Conservation (phyloP, 2,113 vertebrate genomes). For the Pluvianellus socialis region DNA sequence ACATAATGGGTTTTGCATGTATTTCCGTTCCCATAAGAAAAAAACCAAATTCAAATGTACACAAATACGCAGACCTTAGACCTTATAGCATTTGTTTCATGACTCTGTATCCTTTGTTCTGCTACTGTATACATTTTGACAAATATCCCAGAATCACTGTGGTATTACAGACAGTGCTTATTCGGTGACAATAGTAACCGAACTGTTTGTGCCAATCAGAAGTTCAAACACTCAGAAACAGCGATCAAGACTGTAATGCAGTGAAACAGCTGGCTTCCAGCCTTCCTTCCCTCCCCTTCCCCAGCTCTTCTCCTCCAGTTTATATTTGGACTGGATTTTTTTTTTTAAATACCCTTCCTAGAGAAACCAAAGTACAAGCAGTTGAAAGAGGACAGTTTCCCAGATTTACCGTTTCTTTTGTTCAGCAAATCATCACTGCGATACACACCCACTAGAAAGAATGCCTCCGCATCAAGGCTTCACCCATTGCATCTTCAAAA, state of each 20-base stretch:
- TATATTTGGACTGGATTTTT: background rate
- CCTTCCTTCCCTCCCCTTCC: background rate
- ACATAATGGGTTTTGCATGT: background rate
- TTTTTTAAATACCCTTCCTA: background rate
- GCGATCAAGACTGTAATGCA: background rate
- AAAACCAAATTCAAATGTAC: background rate
- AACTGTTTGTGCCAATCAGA: conserved; percentile 33
- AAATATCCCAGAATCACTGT: background rate
- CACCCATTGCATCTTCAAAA: background rate
- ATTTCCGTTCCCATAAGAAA: background rate
- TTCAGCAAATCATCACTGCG: background rate
- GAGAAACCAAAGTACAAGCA: background rate
- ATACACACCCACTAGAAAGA: background rate
- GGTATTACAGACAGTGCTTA: background rate
- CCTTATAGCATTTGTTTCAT: background rate
- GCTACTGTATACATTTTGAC: background rate
- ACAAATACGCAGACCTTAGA: background rate
- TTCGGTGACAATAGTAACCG: background rate
- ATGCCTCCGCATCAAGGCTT: background rate
- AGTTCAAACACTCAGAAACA: conserved; percentile 12
- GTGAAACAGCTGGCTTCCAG: conserved; percentile 12
- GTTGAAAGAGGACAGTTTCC: background rate
- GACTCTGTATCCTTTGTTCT: conserved; percentile 27
- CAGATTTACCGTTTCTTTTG: background rate
- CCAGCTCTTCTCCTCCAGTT: background rate